Conservation (phyloP, 1,140 invertebrate genomes). For the Akabosia matsudoensis region DNA sequence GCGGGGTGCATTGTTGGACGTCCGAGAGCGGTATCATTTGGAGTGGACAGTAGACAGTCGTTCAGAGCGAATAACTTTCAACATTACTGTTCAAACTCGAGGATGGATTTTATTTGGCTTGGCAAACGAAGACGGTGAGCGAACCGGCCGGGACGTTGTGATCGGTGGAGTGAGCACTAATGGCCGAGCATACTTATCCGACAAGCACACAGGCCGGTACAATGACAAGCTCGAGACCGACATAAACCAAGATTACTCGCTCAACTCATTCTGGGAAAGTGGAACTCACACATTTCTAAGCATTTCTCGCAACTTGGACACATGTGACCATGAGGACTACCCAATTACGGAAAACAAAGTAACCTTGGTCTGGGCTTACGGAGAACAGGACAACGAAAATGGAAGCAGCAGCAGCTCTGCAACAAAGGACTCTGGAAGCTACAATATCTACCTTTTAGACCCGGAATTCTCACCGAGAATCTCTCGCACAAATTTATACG, state of each 20-base stretch:
- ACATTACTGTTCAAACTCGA: background rate
- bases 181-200: background rate
- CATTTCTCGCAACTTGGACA: constrained; percentile 70
- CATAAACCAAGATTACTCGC: constrained; percentile 69
- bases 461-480: background rate
- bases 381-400: constrained; percentile 22
- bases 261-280: constrained; percentile 68
- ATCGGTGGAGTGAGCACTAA: background rate
- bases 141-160: background rate
- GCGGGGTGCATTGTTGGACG: too few relatives aligned
- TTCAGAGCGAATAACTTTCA: background rate
- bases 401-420: background rate
- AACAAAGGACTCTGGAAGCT: background rate
- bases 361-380: constrained; percentile 70
- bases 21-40: too few relatives aligned
- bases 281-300: constrained; percentile 70
- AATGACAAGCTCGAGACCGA: constrained; percentile 55
- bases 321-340: constrained; percentile 70
- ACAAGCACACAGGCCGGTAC: background rate
- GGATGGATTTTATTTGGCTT: background rate
- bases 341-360: constrained; percentile 63
- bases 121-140: background rate
- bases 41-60: background rate
- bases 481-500: too few relatives aligned
- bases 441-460: constrained; percentile 9